Percentiles rank a stretch among this genome's conserved stretches.
Conservation (phyloP, 2,797 vertebrate species). For the Tympanoctomys barrerae region DNA sequence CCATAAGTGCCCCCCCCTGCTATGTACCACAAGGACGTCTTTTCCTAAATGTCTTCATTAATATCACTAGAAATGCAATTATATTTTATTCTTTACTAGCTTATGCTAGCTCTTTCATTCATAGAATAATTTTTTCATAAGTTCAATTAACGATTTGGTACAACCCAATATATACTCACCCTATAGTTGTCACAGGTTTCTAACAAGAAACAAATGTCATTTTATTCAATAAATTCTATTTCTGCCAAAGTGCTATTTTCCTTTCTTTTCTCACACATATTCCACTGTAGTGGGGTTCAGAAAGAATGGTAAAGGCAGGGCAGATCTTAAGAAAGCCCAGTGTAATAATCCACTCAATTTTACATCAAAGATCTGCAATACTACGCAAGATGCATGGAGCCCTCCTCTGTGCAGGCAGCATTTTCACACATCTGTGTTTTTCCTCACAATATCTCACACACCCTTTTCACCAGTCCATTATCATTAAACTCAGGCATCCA, state of each 20-base stretch:
- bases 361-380: not conserved
- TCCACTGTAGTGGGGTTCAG: not conserved
- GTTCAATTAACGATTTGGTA: not conserved
- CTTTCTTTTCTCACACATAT: not conserved
- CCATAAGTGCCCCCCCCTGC: not conserved
- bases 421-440: not conserved
- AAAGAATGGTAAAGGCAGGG: not conserved
- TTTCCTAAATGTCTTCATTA: slow-evolving; percentile 19
- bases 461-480: not conserved
- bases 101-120: slow-evolving; percentile 21
- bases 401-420: not conserved
- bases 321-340: not conserved
- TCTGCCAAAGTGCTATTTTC: not conserved
- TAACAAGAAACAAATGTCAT: slow-evolving; percentile 37
- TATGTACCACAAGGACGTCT: not conserved
- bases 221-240: slow-evolving; percentile 39
- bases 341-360: not conserved
- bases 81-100: slow-evolving; percentile 45
- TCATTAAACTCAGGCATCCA: not conserved
- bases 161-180: not conserved
- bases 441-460: not conserved
- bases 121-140: slow-evolving; percentile 54
- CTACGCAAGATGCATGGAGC: not conserved
- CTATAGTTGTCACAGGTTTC: slow-evolving; percentile 16
- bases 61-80: slow-evolving; percentile 12